phyloP scores from a whole-genome alignment of 2,888 invertebrate genomes.

The Reticulitermes lucifugus region DNA sequence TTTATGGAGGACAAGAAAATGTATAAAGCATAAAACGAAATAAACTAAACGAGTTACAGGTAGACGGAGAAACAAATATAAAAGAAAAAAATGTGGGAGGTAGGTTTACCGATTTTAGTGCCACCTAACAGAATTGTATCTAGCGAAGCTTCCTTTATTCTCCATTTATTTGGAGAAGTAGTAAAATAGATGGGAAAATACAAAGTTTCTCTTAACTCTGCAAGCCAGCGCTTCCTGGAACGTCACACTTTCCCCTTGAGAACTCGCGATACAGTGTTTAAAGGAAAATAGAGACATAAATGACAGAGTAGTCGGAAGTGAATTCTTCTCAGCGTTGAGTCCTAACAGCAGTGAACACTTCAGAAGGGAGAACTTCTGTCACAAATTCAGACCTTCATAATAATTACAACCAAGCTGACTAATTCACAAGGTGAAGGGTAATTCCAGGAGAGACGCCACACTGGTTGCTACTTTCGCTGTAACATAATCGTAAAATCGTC shows the following conservation, averaged over 20 bases:
- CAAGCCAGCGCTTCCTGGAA: not conserved
- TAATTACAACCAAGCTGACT: not conserved
- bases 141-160: not conserved
- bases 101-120: not conserved
- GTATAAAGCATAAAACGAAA: not conserved
- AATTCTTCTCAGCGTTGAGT: not conserved
- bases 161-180: not conserved
- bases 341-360: not conserved
- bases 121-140: not conserved
- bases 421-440: not conserved
- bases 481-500: too few species aligned
- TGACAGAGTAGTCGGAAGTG: not conserved
- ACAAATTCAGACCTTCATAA: not conserved
- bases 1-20: conserved; percentile 2
- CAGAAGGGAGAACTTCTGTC: not conserved
- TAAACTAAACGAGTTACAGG: not conserved
- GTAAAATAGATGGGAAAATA: not conserved
- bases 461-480: too few species aligned
- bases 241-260: not conserved
- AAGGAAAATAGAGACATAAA: not conserved
- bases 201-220: not conserved
- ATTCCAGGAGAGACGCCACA: too few species aligned
- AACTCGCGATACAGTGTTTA: not conserved
- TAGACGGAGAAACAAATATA: not conserved
- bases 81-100: not conserved